Evolutionary conservation across 2,888 invertebrate species (phyloP).

Genomic region (Acrocera orbiculus): DNA sequence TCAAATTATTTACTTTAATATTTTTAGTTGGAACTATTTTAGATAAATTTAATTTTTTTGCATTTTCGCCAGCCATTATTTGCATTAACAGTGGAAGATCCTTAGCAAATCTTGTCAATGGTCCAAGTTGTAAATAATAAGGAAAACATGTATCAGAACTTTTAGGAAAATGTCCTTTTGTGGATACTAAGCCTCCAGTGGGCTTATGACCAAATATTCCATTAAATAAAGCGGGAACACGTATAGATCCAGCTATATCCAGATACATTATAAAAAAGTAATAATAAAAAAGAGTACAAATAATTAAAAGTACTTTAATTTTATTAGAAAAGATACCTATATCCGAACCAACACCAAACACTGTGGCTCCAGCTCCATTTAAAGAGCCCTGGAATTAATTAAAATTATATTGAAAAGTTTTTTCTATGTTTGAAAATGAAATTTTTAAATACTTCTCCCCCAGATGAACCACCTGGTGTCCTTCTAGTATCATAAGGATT

Average conservation of each 20-base stretch:
- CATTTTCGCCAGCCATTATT: constrained; percentile 38
- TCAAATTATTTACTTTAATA: constrained; percentile 27
- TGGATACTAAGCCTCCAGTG: constrained; percentile 42
- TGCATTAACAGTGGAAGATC: constrained; percentile 53
- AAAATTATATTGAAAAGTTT: neutral
- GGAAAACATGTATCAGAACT: constrained; percentile 33
- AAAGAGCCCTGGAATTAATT: constrained; percentile 42
- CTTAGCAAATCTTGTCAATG: constrained; percentile 58
- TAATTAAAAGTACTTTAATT: no score
- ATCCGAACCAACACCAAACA: constrained; percentile 69
- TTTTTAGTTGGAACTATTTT: constrained; percentile 33
- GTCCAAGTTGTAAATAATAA: constrained; percentile 43
- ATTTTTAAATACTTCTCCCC: constrained; percentile 71
- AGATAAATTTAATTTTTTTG: constrained; percentile 32
- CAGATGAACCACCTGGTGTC: constrained; percentile 75
- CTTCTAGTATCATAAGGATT: constrained; percentile 67
- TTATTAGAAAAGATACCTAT: no score
- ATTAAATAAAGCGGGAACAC: constrained; percentile 69
- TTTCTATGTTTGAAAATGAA: neutral
- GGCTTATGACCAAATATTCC: constrained; percentile 82
- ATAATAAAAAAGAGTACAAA: no score
- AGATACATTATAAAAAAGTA: no score
- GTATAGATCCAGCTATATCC: constrained; percentile 65
- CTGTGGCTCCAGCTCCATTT: constrained; percentile 53
- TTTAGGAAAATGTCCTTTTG: constrained; percentile 43